Percentiles rank a stretch among this genome's conserved stretches.
Evolutionary conservation across 37 sponge, comb jelly and placozoan species (phyloP).

Genomic region (Beroe forskalii): DNA sequence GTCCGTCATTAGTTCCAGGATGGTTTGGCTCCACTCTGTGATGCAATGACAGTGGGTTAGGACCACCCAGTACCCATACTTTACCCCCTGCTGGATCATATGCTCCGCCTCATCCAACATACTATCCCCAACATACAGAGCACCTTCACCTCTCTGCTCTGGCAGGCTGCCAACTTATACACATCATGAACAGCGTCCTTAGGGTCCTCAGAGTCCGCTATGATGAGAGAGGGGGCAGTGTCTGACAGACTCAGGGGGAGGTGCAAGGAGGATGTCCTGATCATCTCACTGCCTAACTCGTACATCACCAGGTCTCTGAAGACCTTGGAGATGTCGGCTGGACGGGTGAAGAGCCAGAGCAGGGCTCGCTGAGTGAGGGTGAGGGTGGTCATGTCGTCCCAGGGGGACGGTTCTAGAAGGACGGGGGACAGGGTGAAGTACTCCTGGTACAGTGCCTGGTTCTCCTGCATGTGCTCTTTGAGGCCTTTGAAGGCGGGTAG

Average conservation of each 20-base stretch:
- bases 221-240: constrained; percentile 12
- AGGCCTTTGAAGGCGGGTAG: constrained; percentile 18
- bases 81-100: constrained; percentile 38
- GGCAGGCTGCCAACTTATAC: background rate
- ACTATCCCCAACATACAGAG: constrained; percentile 3
- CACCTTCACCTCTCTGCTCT: background rate
- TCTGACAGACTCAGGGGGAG: background rate
- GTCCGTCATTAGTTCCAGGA: constrained; percentile 10
- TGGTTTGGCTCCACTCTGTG: background rate
- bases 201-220: constrained; percentile 14
- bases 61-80: constrained; percentile 51
- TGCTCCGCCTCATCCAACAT: constrained; percentile 18
- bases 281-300: constrained; percentile 59
- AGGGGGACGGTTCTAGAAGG: constrained; percentile 64
- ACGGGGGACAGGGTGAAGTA: constrained; percentile 58
- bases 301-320: constrained; percentile 51
- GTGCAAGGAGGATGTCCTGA: background rate
- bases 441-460: constrained; percentile 66
- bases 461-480: constrained; percentile 39
- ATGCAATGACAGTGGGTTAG: constrained; percentile 34
- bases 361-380: constrained; percentile 47
- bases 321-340: constrained; percentile 32
- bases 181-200: constrained; percentile 29
- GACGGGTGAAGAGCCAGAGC: constrained; percentile 54
- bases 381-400: constrained; percentile 7